Evolutionary conservation across 2,888 invertebrate genomes (phyloP).

Genomic region (Osmoderma eremita): DNA sequence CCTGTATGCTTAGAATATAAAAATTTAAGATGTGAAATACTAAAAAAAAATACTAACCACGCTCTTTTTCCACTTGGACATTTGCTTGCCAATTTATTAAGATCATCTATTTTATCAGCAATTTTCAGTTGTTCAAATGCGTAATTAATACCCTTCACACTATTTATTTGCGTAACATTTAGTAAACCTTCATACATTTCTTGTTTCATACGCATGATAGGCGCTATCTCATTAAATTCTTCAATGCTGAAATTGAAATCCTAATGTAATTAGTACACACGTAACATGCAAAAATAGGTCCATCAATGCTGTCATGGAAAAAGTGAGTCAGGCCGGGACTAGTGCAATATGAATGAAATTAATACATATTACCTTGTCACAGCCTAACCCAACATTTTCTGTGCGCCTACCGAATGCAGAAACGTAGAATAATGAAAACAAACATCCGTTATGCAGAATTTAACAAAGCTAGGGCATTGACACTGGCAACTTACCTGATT

Average conservation of each 20-base stretch:
- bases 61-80: conserved; percentile 34
- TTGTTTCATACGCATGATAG: conserved; percentile 12
- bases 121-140: conserved; percentile 40
- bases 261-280: neutral
- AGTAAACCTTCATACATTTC: conserved; percentile 16
- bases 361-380: conserved; percentile 63
- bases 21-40: neutral
- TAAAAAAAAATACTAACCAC: conserved; percentile 41
- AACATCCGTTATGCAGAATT: conserved; percentile 47
- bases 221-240: conserved; percentile 19
- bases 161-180: neutral
- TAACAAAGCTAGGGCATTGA: conserved; percentile 60
- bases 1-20: conserved; percentile 4
- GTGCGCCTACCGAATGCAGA: conserved; percentile 33
- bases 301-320: conserved; percentile 41
- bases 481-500: conserved; percentile 55
- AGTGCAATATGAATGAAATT: conserved; percentile 64
- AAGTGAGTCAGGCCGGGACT: conserved; percentile 65
- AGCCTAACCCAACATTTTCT: conserved; percentile 56
- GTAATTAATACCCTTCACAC: conserved; percentile 37
- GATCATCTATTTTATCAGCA: conserved; percentile 35
- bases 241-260: conserved; percentile 35
- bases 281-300: conserved; percentile 14
- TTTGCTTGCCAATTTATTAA: conserved; percentile 39
- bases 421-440: conserved; percentile 41